These are phyloP conservation scores for Hetaerina titia DNA, from an alignment of 2,888 invertebrate genomes.

Conservation along the genomic window DNA sequence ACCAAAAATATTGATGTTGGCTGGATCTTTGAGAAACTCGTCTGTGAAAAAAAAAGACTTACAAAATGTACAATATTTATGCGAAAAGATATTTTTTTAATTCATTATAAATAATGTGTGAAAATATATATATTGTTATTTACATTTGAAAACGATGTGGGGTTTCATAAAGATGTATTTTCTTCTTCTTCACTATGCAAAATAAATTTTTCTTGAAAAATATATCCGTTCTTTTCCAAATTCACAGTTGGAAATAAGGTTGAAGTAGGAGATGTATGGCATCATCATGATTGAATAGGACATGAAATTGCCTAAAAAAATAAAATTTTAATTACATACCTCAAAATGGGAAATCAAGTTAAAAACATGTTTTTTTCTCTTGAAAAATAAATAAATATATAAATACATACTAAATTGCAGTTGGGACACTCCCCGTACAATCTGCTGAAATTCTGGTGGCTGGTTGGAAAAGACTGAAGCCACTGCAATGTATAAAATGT, in stretches of 20 bases:
- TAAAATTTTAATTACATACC: not conserved
- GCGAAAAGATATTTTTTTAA: constrained; percentile 46
- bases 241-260: not conserved
- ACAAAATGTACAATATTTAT: constrained; percentile 37
- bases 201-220: constrained; percentile 26
- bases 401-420: constrained; percentile 52
- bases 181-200: not conserved
- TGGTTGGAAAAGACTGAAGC: constrained; percentile 60
- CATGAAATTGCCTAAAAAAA: constrained; percentile 47
- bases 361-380: not conserved
- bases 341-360: not conserved
- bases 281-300: not conserved
- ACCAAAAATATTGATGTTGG: not conserved
- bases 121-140: constrained; percentile 62
- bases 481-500: constrained; percentile 40
- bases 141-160: constrained; percentile 28
- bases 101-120: not conserved
- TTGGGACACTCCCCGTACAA: constrained; percentile 62
- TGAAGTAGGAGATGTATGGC: not conserved
- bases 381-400: not conserved
- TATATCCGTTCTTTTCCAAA: not conserved
- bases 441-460: constrained; percentile 59
- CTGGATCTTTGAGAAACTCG: constrained; percentile 50
- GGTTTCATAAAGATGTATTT: constrained; percentile 51
- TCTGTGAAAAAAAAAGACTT: constrained; percentile 24